Base-by-base conservation (phyloP, 2,113 vertebrate species). In the Centrocercus urophasianus region DNA sequence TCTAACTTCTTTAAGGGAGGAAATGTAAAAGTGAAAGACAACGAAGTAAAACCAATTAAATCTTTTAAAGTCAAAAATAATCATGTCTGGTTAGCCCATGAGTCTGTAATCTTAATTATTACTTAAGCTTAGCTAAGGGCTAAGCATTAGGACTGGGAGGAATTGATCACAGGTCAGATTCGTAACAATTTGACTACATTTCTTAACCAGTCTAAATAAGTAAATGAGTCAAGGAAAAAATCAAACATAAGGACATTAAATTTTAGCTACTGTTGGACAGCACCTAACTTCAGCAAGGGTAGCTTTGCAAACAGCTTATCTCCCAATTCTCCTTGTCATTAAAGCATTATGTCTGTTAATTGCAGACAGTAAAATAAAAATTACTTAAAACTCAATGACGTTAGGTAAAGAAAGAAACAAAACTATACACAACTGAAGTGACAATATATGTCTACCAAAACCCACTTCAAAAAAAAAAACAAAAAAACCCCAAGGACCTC, bases 381-480 rank as follows among this genome's bases (percentile, higher is more conserved):
- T 8, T 56, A 8, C 11, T 16, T 64, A 66, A 91, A 91, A 71
- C 11, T 59, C 16, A 71, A 11, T n/a, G 0, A 15, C 2, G 9
- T 25, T 10, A 64, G 15, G 5, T 28, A 30, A 70, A 76, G 85
- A 72, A 40, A 4, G 22, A 83, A 85, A 17, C 10, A 60, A 78
- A 90, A 27, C 6, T 21, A 50, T 27, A 45, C 7, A 11, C 20
- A 57, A 4, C 28, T 34, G 20, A 86, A 77, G 12, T 38, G 7
- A 63, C 27, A 66, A 14, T 12, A 2, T 2, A 28, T n/a, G 57
- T 24, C 9, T 72, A 61, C 32, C 3, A 70, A 79, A 71, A 52
- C 1, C 0, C 4, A 59, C 2, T 19, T 16, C 1, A 45, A 5
- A 40, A 40, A 40, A 40, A 40, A 13, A 13, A 63, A 2, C 40